Evolutionary conservation across 37 sponge, comb jelly and placozoan genomes (phyloP).

Genomic region (Crambe crambe): DNA sequence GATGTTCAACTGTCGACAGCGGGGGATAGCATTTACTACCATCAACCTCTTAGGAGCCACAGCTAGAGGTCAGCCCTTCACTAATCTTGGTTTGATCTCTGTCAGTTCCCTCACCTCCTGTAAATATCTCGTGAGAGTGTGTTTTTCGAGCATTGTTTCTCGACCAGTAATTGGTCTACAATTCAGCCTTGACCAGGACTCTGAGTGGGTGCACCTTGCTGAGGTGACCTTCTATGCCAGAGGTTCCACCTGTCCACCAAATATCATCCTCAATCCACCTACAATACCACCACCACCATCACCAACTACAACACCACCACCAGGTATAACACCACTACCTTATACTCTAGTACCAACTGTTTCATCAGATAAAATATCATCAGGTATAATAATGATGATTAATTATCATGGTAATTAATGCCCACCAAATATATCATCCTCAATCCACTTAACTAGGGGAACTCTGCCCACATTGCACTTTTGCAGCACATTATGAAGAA

Average conservation of each 20-base stretch:
- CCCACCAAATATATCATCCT: no score
- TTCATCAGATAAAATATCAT: not conserved
- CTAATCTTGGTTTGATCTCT: no score
- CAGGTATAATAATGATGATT: not conserved
- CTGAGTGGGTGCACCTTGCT: conserved; percentile 2
- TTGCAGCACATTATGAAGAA: no score
- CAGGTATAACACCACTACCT: no score
- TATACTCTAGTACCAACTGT: no score
- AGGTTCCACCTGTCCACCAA: not conserved
- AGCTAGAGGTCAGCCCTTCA: no score
- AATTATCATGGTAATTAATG: no score
- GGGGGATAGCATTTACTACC: no score
- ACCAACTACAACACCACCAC: not conserved
- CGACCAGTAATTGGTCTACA: not conserved
- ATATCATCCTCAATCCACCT: not conserved
- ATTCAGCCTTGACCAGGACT: no score
- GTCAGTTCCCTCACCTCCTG: not conserved
- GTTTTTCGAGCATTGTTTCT: not conserved
- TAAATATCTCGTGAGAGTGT: not conserved
- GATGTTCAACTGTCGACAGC: no score
- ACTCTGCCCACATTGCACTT: no score
- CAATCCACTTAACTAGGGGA: no score
- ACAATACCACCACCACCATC: not conserved
- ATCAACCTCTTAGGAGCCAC: not conserved
- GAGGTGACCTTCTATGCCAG: conserved; percentile 1